Evolutionary conservation across 2,113 vertebrate genomes (phyloP), one percentile per base, ranked within the genome.

Genomic region (Puffinus mauretanicus): DNA sequence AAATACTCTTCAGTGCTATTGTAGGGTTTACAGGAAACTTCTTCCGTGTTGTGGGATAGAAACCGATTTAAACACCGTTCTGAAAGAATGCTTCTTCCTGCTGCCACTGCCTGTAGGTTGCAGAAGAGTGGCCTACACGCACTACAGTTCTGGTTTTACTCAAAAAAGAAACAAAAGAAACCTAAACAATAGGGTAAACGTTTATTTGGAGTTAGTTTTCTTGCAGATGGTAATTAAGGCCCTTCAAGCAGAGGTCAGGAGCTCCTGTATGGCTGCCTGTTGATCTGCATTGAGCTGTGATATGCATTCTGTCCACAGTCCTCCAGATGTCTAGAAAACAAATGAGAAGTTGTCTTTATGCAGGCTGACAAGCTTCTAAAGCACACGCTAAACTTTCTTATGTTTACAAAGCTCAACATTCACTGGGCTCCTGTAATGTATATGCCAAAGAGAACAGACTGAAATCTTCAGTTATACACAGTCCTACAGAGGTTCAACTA

Each of bases 201-300:
- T 98, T 98, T 98, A 98, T 98, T 98, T 97, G 97, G 97, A 98
- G 98, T 98, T 98, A 98, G 96, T 98, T 98, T 98, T 98, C 98
- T 97, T 97, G 96, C 96, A 97, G 97, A 88, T 97, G 98, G 85
- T 97, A 89, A 77, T 95, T 97, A 98, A 98, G 97, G 97, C 97
- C 95, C 98, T 98, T 99, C 99, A 99, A 95, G 99, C 99, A 86
- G 98, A 98, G 94, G 98, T 99, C 96, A 99, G 99, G 93, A 99
- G 99, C 96, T 99, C 99, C 97, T 99, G 99, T 94, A 99, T 98
- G 97, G 99, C 99, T 96, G 99, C 99, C 98, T 99, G 98, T 98
- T 99, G 99, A 54, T 98, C 98, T 87, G 99, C 99, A 93, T 98
- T 99, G 95, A 99, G 99, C 27, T 99, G 98, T 20, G 99, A 98